Percentiles rank a stretch among this genome's conserved stretches.
phyloP scores from a whole-genome alignment of 1,140 invertebrate genomes.

The Philopotamus ludificatus region DNA sequence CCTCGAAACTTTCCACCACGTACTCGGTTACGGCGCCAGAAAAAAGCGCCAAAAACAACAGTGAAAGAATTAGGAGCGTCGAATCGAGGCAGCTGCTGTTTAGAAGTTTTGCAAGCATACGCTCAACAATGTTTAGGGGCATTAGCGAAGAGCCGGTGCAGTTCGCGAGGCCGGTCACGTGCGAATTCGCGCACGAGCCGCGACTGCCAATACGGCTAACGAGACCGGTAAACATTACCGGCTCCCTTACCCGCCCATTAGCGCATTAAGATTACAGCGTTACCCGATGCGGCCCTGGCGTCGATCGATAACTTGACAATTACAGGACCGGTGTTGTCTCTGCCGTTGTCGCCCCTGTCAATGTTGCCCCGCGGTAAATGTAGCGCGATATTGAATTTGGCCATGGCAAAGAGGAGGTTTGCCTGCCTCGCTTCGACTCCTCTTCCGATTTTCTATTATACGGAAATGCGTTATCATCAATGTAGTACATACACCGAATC shows the following conservation, averaged over 20 bases:
- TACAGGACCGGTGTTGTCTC: not conserved
- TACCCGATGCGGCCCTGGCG: not conserved
- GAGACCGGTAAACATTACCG: not conserved
- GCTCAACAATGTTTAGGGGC: slow-evolving; percentile 5
- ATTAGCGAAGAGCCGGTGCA: not conserved
- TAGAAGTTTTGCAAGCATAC: slow-evolving; percentile 1
- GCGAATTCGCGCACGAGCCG: not conserved
- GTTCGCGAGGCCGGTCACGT: not conserved
- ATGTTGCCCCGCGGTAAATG: not conserved
- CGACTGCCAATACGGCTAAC: not conserved
- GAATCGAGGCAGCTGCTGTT: not conserved
- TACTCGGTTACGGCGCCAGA: no score
- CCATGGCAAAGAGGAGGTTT: no score
- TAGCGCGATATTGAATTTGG: no score
- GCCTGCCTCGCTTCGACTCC: no score
- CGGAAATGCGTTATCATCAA: not conserved
- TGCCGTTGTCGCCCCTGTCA: not conserved
- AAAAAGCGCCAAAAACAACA: no score
- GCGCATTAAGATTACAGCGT: not conserved
- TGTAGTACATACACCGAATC: not conserved
- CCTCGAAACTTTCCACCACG: no score
- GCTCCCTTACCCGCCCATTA: not conserved
- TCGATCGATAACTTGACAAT: not conserved
- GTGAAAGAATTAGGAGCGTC: not conserved
- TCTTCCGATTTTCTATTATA: no score